A percentile compares a stretch with the other conserved stretches of the same genome.
Evolutionary conservation across 2,113 vertebrate species (phyloP).

Genomic region (Atlantisia rogersi): DNA sequence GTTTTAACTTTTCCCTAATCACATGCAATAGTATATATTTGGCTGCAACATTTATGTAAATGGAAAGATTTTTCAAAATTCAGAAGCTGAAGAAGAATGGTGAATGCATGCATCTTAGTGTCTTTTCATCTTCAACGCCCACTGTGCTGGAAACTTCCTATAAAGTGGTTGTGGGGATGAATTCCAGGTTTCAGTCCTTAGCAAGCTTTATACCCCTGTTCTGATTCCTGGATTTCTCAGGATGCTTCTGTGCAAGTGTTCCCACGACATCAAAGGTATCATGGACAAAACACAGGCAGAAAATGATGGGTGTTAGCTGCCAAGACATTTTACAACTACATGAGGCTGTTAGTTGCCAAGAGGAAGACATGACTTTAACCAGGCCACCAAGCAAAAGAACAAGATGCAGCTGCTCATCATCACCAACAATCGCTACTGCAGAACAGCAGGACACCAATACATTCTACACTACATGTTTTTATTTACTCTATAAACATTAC

Average conservation of each 20-base stretch:
- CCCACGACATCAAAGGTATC: constrained; percentile 64
- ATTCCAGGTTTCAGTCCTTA: constrained; percentile 22
- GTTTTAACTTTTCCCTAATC: neutral
- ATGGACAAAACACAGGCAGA: constrained; percentile 17
- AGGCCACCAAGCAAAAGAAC: neutral
- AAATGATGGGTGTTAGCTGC: constrained; percentile 47
- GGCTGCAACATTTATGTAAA: neutral
- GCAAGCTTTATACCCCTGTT: neutral
- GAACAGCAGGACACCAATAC: neutral
- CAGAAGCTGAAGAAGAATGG: neutral
- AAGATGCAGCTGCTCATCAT: neutral
- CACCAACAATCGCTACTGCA: neutral
- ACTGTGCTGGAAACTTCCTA: neutral
- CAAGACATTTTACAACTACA: constrained; percentile 11
- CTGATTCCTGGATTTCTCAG: constrained; percentile 10
- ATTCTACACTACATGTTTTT: neutral
- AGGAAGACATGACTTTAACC: neutral
- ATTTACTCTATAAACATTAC: neutral
- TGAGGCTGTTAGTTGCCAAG: neutral
- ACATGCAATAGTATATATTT: neutral
- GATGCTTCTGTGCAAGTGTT: neutral
- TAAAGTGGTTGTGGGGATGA: neutral
- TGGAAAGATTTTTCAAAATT: neutral
- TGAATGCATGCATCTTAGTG: neutral
- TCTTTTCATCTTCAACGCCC: constrained; percentile 1